Evolutionary conservation across 2,797 vertebrate genomes (phyloP).

Genomic region (Taeniopygia guttata): DNA sequence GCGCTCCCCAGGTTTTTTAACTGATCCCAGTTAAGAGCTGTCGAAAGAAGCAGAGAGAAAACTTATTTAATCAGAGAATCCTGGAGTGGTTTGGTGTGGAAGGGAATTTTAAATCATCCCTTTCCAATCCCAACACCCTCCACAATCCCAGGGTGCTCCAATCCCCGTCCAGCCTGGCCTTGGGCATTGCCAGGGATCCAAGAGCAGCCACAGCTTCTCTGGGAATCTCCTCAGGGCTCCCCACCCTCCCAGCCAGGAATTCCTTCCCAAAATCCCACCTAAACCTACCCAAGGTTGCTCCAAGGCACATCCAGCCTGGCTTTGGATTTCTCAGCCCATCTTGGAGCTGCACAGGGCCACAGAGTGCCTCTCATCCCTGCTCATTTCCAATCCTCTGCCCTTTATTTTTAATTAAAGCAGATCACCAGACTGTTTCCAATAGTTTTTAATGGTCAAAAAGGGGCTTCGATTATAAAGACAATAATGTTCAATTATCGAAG

Average conservation of each 20-base stretch:
- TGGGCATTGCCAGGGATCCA: neutral
- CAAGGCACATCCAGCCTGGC: neutral
- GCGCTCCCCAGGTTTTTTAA: rapidly evolving
- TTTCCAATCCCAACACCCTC: neutral
- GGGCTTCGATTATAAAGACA: constrained; percentile 7
- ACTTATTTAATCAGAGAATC: neutral
- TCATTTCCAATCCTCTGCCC: constrained; percentile 22
- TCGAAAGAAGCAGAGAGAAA: neutral
- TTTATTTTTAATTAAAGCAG: constrained; percentile 47
- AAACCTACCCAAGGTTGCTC: neutral
- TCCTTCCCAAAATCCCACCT: neutral
- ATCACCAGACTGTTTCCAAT: constrained; percentile 12
- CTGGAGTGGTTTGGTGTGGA: neutral
- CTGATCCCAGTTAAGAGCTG: neutral
- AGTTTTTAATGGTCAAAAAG: neutral
- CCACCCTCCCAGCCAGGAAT: neutral
- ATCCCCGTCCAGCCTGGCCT: rapidly evolving
- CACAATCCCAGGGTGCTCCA: neutral
- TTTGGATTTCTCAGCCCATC: neutral
- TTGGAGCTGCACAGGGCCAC: neutral
- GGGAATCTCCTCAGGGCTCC: neutral
- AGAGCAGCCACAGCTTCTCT: neutral
- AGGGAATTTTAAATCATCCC: neutral
- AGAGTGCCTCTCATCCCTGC: neutral
- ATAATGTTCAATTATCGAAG: constrained; percentile 14